Conservation (phyloP, 2,888 invertebrate species). For the Aspidiotus destructor region DNA sequence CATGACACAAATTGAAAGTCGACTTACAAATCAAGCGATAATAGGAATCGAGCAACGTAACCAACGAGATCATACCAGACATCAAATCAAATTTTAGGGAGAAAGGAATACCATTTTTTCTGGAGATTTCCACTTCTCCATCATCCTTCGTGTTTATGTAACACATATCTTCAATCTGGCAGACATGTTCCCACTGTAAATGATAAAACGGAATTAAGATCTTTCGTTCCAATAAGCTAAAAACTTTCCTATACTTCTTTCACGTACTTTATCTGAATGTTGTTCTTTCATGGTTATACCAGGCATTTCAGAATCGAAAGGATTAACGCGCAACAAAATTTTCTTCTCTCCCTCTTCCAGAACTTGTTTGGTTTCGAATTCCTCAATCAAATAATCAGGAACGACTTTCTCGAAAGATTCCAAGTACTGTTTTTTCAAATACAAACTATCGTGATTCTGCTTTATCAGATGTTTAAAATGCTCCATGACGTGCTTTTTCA, state of each 20-base stretch:
- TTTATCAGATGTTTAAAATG: slow-evolving; percentile 49
- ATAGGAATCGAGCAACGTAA: slow-evolving; percentile 74
- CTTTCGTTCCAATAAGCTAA: too few relatives aligned
- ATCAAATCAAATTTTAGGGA: slow-evolving; percentile 54
- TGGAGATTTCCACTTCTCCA: slow-evolving; percentile 62
- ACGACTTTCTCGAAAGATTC: slow-evolving; percentile 68
- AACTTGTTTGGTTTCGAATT: slow-evolving; percentile 51
- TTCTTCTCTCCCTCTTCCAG: slow-evolving; percentile 59
- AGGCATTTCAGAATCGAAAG: slow-evolving; percentile 54
- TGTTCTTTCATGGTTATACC: slow-evolving; percentile 58
- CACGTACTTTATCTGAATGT: slow-evolving; percentile 53
- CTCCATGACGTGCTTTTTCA: slow-evolving; percentile 63
- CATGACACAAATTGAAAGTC: slow-evolving; percentile 80
- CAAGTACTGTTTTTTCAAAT: slow-evolving; percentile 70
- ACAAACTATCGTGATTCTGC: slow-evolving; percentile 39
- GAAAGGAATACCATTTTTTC: slow-evolving; percentile 66
- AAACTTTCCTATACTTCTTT: background rate
- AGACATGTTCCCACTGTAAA: slow-evolving; percentile 59
- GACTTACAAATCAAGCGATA: slow-evolving; percentile 78
- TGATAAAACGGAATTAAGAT: background rate
- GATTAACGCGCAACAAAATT: slow-evolving; percentile 57
- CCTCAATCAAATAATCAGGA: slow-evolving; percentile 70
- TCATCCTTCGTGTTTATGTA: slow-evolving; percentile 59
- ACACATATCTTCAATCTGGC: slow-evolving; percentile 73
- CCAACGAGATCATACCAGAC: slow-evolving; percentile 62